Base-by-base conservation (phyloP, 30 jellyfish, hydroid and myxozoan genomes). In the Nemopilema nomurai region DNA sequence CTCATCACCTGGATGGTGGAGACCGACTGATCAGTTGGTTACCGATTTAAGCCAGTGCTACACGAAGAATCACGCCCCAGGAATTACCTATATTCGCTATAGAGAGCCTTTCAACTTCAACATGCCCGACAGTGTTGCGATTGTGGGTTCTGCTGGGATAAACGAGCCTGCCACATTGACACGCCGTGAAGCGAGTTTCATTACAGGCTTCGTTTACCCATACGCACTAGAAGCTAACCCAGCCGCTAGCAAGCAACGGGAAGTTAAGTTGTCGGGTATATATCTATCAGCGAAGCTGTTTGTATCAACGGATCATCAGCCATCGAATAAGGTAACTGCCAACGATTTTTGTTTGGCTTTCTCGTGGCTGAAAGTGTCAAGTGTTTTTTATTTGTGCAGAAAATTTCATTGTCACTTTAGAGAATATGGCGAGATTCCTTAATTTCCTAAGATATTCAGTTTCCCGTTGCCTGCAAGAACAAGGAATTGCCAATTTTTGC, bases 1-100 rank as follows among this genome's bases (percentile, higher is more conserved):
- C 69, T 53, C 93, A 8, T 0, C 84, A 18, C 24, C 80, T 13
- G 96, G 92, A 0, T 87, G 96, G 97, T 88, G 96, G 97, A 90
- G 97, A 0, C 31, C 75, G 22, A 52, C 53, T 28, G 72, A 87
- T 29, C 73, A 67, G 20, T 71, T 82, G 30, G 51, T 92, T 1
- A 18, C 79, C 62, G 25, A 64, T 24, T 51, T 69, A 4, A 71
- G 18, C 16, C 89, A 81, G 66, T 92, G 98, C 71, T 87, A 71
- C 50, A 33, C 49, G 0, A 71, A 74, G 3, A 79, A 88, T 30
- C 70, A 57, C 3, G 96, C 88, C 27, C 94, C 96, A 13, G 97
- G 98, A 7, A 19, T 92, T 4, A 92, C 96, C 7, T 70, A 25
- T 53, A 65, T 49, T 16, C 70, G 51, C 49, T 92, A 82, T 64